phyloP scores from a whole-genome alignment of 2,113 vertebrate genomes.

The Gasterosteus nipponicus region DNA sequence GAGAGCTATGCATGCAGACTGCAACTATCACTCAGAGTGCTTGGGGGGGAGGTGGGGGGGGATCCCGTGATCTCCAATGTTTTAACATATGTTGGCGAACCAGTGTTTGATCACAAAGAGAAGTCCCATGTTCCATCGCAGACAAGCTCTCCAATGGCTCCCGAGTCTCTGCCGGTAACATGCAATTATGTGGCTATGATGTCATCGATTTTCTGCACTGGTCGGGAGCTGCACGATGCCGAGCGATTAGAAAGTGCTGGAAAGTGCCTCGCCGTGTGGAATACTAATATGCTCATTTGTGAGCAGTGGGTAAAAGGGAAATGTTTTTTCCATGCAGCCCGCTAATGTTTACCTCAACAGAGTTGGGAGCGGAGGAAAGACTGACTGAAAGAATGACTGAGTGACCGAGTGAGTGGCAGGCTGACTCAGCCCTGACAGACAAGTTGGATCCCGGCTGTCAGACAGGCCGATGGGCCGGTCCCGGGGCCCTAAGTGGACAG shows the following conservation, averaged over 20 bases:
- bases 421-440: slow-evolving; percentile 65
- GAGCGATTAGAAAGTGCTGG: slow-evolving; percentile 75
- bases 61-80: slow-evolving; percentile 47
- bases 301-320: slow-evolving; percentile 67
- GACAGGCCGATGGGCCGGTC: slow-evolving; percentile 54
- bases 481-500: slow-evolving; percentile 37
- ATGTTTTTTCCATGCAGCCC: slow-evolving; percentile 65
- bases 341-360: slow-evolving; percentile 62
- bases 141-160: slow-evolving; percentile 43
- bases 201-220: slow-evolving; percentile 80
- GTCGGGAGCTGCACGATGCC: slow-evolving; percentile 65
- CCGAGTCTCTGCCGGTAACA: slow-evolving; percentile 69
- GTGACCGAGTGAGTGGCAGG: slow-evolving; percentile 59
- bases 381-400: slow-evolving; percentile 15
- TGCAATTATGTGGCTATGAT: slow-evolving; percentile 85
- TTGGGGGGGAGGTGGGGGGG: neutral
- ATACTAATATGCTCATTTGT: slow-evolving; percentile 82
- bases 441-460: slow-evolving; percentile 39
- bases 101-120: slow-evolving; percentile 31
- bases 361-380: slow-evolving; percentile 52
- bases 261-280: slow-evolving; percentile 82
- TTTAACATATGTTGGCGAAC: slow-evolving; percentile 53
- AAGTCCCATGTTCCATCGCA: slow-evolving; percentile 28
- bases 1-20: slow-evolving; percentile 27
- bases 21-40: slow-evolving; percentile 41